Conservation (phyloP, 1,140 invertebrate genomes). For the Drosophila ananassae region DNA sequence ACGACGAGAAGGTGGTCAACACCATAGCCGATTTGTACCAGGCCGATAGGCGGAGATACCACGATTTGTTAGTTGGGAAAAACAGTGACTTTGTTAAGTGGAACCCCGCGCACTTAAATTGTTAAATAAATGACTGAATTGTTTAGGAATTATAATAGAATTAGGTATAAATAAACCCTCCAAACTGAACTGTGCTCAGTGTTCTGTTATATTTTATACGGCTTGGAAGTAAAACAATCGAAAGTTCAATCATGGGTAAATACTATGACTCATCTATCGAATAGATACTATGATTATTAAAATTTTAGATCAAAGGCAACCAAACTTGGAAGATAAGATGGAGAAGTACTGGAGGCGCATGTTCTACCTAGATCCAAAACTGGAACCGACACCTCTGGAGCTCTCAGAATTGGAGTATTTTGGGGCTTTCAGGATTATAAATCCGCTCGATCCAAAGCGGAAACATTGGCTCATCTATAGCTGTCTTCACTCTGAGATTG, state of each 20-base stretch:
- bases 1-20: conserved; percentile 52
- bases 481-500: conserved; percentile 26
- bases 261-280: conserved; percentile 19
- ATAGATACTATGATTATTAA: neutral
- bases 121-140: neutral
- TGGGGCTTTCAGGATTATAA: conserved; percentile 44
- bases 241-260: conserved; percentile 28
- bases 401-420: conserved; percentile 43
- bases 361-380: conserved; percentile 35
- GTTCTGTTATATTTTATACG: neutral
- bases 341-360: conserved; percentile 42
- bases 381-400: conserved; percentile 19
- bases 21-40: conserved; percentile 42
- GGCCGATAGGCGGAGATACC: conserved; percentile 42
- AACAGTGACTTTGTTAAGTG: neutral
- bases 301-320: conserved; percentile 16
- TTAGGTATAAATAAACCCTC: conserved; percentile 15
- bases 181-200: conserved; percentile 20
- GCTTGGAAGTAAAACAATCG: conserved; percentile 2
- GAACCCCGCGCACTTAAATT: neutral
- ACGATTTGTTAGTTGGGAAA: conserved; percentile 21
- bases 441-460: conserved; percentile 12
- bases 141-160: neutral
- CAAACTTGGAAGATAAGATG: conserved; percentile 42
- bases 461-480: conserved; percentile 57